These are phyloP conservation scores for Conus betulinus DNA, from an alignment of 1,140 invertebrate genomes.

Conservation along the genomic window DNA sequence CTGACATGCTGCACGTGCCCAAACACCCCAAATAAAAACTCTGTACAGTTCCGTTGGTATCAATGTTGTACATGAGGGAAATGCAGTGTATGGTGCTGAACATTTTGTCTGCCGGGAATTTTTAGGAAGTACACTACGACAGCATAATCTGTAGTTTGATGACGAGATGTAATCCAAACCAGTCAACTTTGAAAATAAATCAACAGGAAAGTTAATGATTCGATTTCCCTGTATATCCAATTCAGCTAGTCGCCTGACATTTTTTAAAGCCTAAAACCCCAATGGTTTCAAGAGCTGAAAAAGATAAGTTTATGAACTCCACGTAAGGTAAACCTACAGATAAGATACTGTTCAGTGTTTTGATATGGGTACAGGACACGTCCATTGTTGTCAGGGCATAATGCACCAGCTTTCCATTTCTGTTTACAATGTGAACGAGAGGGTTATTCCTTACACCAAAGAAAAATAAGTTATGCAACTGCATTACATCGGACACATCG, in stretches of 20 bases:
- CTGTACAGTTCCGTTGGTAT: no score
- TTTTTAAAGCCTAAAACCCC: neutral
- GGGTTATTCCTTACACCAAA: constrained; percentile 24
- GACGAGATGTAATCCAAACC: no score
- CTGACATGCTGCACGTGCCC: no score
- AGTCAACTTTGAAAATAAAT: no score
- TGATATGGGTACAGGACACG: neutral
- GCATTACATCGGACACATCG: neutral
- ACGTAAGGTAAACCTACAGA: constrained; percentile 23
- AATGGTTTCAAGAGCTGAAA: neutral
- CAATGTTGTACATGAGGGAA: no score
- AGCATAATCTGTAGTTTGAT: no score
- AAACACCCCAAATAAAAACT: no score
- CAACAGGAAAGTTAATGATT: neutral
- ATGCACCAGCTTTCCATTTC: no score
- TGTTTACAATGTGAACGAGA: neutral
- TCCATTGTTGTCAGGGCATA: neutral
- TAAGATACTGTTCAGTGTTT: neutral
- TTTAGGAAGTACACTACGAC: neutral
- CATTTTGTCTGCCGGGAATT: neutral
- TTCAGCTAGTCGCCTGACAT: neutral
- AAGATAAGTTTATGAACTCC: neutral
- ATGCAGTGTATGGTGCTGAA: no score
- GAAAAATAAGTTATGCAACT: constrained; percentile 7
- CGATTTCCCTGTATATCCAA: neutral